phyloP scores from a whole-genome alignment of 2,797 vertebrate species.

The Halcyon chelicuti region DNA sequence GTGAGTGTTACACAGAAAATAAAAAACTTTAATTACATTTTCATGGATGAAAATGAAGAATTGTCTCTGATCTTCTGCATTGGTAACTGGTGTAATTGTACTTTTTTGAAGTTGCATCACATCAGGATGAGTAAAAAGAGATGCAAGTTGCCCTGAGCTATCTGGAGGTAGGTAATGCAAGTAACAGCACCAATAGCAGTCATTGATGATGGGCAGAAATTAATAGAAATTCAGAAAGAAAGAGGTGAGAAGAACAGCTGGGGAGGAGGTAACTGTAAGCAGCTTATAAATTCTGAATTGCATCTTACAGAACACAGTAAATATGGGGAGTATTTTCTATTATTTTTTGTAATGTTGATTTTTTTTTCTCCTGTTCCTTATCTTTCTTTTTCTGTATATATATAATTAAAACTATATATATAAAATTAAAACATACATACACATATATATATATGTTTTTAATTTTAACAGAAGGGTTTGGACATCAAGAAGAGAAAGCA shows the following conservation, averaged over 20 bases:
- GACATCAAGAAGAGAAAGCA: not conserved
- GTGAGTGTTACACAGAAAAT: not conserved
- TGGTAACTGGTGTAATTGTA: not conserved
- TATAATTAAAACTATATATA: not conserved
- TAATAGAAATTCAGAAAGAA: not conserved
- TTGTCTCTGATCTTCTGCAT: not conserved
- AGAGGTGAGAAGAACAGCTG: not conserved
- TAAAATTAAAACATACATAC: not conserved
- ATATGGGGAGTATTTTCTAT: not conserved
- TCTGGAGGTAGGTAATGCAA: not conserved
- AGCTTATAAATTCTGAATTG: not conserved
- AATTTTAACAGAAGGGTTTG: not conserved
- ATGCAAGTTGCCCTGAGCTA: not conserved
- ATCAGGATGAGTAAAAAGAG: not conserved
- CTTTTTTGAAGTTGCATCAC: constrained; percentile 9
- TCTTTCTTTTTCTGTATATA: not conserved
- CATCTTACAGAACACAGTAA: not conserved
- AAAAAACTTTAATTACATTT: constrained; percentile 12
- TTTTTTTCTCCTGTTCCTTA: not conserved
- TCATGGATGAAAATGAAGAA: constrained; percentile 22
- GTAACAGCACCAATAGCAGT: not conserved
- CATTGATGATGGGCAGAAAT: not conserved
- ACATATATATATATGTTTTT: not conserved
- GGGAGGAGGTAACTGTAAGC: not conserved
- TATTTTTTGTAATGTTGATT: not conserved